These are phyloP conservation scores for Silurus glanis DNA, from an alignment of 2,113 vertebrate genomes.

Conservation along the genomic window DNA sequence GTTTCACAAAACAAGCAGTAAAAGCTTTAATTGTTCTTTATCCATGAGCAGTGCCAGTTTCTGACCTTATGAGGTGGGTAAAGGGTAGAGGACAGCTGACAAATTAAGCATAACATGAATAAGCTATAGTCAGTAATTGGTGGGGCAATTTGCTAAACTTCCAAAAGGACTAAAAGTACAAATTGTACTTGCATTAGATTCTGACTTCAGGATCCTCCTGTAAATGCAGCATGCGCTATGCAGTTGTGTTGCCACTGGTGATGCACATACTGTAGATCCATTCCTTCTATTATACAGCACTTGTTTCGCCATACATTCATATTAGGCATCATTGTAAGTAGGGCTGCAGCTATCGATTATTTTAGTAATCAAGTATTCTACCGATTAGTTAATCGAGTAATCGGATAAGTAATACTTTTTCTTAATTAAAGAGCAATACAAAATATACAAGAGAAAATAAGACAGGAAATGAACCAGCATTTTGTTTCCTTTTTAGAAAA, in stretches of 20 bases:
- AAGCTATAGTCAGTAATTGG: neutral
- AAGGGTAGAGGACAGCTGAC: neutral
- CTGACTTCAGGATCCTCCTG: conserved; percentile 6
- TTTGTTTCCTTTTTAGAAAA: too few species aligned
- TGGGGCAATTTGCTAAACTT: too few species aligned
- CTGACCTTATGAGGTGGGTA: neutral
- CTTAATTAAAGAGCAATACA: too few species aligned
- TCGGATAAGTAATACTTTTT: too few species aligned
- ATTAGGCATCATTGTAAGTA: neutral
- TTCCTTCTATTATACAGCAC: conserved; percentile 10
- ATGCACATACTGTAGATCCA: neutral
- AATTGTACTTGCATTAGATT: neutral
- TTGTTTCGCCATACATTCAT: neutral
- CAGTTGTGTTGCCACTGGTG: conserved; percentile 38
- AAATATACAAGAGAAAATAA: too few species aligned
- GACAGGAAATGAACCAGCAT: too few species aligned
- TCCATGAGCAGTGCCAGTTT: neutral
- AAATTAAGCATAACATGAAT: neutral
- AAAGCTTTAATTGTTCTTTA: neutral
- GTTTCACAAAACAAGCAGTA: neutral
- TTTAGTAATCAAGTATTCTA: too few species aligned
- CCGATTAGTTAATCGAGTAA: too few species aligned
- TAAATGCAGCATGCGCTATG: conserved; percentile 18
- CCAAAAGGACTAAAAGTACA: neutral
- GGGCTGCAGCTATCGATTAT: too few species aligned